Conservation (phyloP, 2,888 invertebrate species). For the Conops quadrifasciatus region DNA sequence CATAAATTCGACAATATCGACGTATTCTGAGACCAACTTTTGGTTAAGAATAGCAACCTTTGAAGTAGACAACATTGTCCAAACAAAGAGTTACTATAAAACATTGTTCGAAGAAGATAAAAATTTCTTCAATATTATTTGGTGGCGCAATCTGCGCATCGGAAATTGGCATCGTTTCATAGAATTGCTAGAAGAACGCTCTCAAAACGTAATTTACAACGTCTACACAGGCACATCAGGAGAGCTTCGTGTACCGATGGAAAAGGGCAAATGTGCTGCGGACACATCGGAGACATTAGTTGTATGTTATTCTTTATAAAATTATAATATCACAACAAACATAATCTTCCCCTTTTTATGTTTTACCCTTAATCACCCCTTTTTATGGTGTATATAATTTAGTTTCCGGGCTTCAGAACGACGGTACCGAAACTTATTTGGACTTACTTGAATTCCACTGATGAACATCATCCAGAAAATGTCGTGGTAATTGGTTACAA, state of each 20-base stretch:
- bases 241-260: constrained; percentile 14
- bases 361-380: neutral
- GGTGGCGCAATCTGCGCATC: constrained; percentile 23
- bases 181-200: constrained; percentile 27
- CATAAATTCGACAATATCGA: neutral
- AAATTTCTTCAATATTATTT: constrained; percentile 21
- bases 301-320: neutral
- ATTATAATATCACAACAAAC: neutral
- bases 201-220: constrained; percentile 11
- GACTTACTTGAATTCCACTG: constrained; percentile 7
- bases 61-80: constrained; percentile 14
- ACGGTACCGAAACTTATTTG: constrained; percentile 22
- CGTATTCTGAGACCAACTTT: constrained; percentile 11
- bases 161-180: constrained; percentile 30
- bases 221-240: constrained; percentile 31
- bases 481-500: constrained; percentile 27
- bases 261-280: neutral
- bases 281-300: neutral
- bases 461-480: neutral
- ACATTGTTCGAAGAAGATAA: neutral
- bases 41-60: constrained; percentile 32
- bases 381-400: neutral
- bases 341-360: no score
- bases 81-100: neutral
- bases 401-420: neutral